A percentile compares a stretch with the other conserved stretches of the same genome.
phyloP scores from a whole-genome alignment of 1,140 invertebrate species.

The Hypsibius dujardini region DNA sequence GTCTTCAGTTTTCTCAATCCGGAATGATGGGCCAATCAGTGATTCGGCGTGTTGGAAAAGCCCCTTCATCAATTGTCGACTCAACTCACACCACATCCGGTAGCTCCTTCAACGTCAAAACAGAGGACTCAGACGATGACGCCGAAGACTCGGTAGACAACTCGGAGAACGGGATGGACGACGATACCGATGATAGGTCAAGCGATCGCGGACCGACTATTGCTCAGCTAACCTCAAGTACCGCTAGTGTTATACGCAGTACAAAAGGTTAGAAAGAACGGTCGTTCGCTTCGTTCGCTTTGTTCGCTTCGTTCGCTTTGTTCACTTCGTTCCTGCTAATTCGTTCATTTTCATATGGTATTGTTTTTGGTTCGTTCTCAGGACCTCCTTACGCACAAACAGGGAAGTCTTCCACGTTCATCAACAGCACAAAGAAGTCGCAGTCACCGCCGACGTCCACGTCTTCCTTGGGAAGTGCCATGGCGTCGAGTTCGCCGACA shows the following conservation, averaged over 20 bases:
- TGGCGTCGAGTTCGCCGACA: neutral
- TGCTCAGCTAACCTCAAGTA: neutral
- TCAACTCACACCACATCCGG: neutral
- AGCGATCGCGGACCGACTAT: slow-evolving; percentile 12
- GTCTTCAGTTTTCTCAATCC: neutral
- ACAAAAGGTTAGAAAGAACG: neutral
- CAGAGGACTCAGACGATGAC: neutral
- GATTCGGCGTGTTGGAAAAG: slow-evolving; percentile 8
- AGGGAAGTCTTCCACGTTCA: neutral
- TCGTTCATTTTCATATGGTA: neutral
- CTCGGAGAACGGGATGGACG: slow-evolving; percentile 1
- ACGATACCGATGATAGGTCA: neutral
- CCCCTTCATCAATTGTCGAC: neutral
- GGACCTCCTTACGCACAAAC: neutral
- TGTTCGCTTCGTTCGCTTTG: no score
- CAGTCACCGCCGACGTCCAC: slow-evolving; percentile 1
- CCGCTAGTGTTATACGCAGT: neutral
- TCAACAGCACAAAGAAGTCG: neutral
- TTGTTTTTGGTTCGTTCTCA: slow-evolving; percentile 6
- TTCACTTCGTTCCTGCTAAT: neutral
- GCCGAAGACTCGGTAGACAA: neutral
- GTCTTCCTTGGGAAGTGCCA: neutral
- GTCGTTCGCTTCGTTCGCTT: no score
- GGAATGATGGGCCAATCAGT: neutral
- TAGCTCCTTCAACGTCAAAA: neutral